A percentile compares a stretch with the other conserved stretches of the same genome.
Evolutionary conservation across 2,888 invertebrate species (phyloP).

Genomic region (Aethes cnicana): DNA sequence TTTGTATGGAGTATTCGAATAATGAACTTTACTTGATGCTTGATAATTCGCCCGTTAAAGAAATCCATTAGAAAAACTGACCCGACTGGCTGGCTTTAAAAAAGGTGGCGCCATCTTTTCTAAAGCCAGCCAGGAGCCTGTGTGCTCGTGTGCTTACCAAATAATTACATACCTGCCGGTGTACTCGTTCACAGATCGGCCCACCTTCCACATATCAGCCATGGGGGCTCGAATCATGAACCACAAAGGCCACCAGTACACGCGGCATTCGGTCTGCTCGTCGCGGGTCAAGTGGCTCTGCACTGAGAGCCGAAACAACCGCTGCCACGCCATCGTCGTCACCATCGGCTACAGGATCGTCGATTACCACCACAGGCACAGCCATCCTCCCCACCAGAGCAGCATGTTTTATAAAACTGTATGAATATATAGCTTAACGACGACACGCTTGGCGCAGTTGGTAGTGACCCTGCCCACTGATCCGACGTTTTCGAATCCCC

Average conservation of each 20-base stretch:
- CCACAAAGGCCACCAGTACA: constrained; percentile 68
- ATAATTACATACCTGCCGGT: background rate
- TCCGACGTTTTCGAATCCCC: no score
- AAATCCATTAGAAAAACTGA: no score
- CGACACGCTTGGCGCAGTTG: no score
- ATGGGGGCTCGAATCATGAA: constrained; percentile 70
- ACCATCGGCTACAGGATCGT: constrained; percentile 70
- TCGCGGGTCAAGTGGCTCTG: constrained; percentile 72
- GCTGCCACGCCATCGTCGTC: constrained; percentile 69
- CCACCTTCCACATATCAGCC: constrained; percentile 65
- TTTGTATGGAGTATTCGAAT: no score
- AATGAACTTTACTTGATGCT: no score
- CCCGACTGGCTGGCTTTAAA: no score
- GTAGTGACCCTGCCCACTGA: background rate
- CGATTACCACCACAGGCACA: constrained; percentile 65
- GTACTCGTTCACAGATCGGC: constrained; percentile 52
- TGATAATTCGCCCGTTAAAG: no score
- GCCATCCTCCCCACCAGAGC: constrained; percentile 57
- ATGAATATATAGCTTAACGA: constrained; percentile 1
- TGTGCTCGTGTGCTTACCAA: no score
- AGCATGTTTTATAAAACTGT: constrained; percentile 12
- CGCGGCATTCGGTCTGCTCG: constrained; percentile 71
- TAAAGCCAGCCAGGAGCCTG: no score
- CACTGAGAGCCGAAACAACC: constrained; percentile 59
- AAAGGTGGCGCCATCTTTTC: no score